Base-by-base conservation (phyloP, 2,797 vertebrate genomes). In the Epinephelus malabaricus region DNA sequence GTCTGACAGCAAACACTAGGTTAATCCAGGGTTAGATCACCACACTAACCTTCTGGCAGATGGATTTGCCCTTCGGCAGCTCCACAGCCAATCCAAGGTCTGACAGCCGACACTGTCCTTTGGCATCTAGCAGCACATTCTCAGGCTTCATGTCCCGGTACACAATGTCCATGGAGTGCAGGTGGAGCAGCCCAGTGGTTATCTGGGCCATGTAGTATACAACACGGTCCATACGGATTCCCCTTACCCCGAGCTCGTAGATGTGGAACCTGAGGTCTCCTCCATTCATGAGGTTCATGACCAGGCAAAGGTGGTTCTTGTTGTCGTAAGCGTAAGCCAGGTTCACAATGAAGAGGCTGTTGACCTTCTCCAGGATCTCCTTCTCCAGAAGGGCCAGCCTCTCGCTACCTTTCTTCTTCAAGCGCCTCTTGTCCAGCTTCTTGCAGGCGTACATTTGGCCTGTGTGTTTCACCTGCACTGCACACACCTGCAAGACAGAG, bases 371-470 rank as follows among this genome's bases (percentile, higher is more conserved):
- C 73, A 99, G 89, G 86, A 98, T 97, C 88, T 96, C 94, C 89
- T 99, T 99, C 90, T 98, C 97, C 58, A 96, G 72, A 5, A 98
- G 92, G 19, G 97, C 97, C 95, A 98, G 94, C 81, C 94, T 96
- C 92, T 98, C 96, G 0, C 97, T 96, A 0, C 92, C 72, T 93
- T 97, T 97, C 93, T 97, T 98, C 94, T 98, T 98, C 76, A 99
- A 86, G 1, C 94, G 90, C 79, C 95, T 97, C 90, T 99, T 99
- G 76, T 97, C 95, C 79, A 98, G 93, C 88, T 98, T 98, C 90
- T 98, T 98, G 92, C 97, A 98, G 79, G 97, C 97, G 15, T 98
- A 98, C 97, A 98, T 98, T 86, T 97, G 97, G 3, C 97, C 97
- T 0, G 97, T 97, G 90, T 95, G 95, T 86, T 96, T 99, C 73